Base-by-base conservation (phyloP, 2,888 invertebrate species). In the Agrenia bidenticulata region DNA sequence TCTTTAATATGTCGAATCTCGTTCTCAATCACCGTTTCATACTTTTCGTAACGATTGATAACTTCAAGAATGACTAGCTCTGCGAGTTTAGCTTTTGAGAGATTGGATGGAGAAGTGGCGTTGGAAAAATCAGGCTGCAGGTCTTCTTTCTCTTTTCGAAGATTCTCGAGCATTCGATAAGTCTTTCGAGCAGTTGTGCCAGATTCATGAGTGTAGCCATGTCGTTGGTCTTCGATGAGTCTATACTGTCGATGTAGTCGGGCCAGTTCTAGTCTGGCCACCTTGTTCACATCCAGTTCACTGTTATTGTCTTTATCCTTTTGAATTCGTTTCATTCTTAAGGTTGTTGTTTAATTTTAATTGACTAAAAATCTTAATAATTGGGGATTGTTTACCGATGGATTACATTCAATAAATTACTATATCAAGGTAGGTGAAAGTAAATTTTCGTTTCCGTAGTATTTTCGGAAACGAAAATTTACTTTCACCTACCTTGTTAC, bases 161-260 rank as follows among this genome's bases (percentile, higher is more conserved):
- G 80, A 9, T 83, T 83, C 23, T 80, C 80, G 69, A 89, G 85
- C 72, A 87, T 84, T 77, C 83, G 85, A 75, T 84, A 55, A 37
- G 63, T 63, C 9, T 61, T 32, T 15, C 17, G 56, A 11, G 58
- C 45, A 23, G 66, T 64, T n/a, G 57, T 55, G 15, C 72, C 72
- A 15, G 62, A 54, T 21, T 89, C 88, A 77, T 86, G 87, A 61
- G 85, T 84, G 77, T 89, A 90, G 0, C 86, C 84, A 13, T 85
- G 82, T 1, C 89, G 83, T 79, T 91, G 90, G 67, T 88, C 86
- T 79, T 92, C 90, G 89, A 92, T 90, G 74, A 90, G 88, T 19
- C 90, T 84, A 78, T 88, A 89, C 84, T 90, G 91, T 77, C 92
- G 84, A 75, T 89, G 89, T 49, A 94, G 80, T 70, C 91, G 87